Base-by-base conservation (phyloP, 2,888 invertebrate genomes). In the Hecatera dysodea region DNA sequence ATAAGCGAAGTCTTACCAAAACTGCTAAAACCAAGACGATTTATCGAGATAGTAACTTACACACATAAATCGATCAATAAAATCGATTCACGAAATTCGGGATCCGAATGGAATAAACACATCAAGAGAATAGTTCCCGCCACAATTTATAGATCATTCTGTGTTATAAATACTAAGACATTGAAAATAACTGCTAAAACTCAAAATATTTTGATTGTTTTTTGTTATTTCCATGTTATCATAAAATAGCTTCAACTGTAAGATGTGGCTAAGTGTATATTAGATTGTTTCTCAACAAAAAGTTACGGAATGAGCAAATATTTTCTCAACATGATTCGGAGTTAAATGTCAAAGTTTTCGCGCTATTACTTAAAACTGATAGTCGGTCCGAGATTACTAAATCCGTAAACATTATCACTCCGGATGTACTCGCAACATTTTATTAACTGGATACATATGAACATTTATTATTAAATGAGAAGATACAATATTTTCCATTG, bases 11-110 rank as follows among this genome's bases (percentile, higher is more conserved):
- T 56, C 7, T 52, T 29, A 3, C 24, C 15, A 78, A 72, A n/a
- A 82, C 55, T 53, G 56, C 39, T 70, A 27, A 56, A 72, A 61
- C 3, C 50, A n/a, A 56, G 11, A 53, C 19, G 36, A 66, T 66
- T 71, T 72, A 72, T 66, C 29, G 72, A 59, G 29, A 67, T 65
- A 50, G 39, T 72, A 70, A 72, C 65, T 64, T 56, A 64, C 62
- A 55, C 17, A 52, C 56, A 82, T 72, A 82, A 82, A 82, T 82
- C 50, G 60, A 61, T 55, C 6, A 60, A 59, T 63, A 74, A n/a
- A n/a, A 85, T 80, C 64, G 76, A 80, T 76, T 71, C 57, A 57
- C 61, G 33, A 75, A 75, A 83, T 67, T 63, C 63, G 33, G 68
- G 29, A 68, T 71, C 53, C 39, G 46, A 64, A 74, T 76, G 56